Percentiles rank a stretch among this genome's conserved stretches.
These are phyloP conservation scores for Mobula birostris DNA, from an alignment of 2,113 vertebrate species.

Conservation along the genomic window DNA sequence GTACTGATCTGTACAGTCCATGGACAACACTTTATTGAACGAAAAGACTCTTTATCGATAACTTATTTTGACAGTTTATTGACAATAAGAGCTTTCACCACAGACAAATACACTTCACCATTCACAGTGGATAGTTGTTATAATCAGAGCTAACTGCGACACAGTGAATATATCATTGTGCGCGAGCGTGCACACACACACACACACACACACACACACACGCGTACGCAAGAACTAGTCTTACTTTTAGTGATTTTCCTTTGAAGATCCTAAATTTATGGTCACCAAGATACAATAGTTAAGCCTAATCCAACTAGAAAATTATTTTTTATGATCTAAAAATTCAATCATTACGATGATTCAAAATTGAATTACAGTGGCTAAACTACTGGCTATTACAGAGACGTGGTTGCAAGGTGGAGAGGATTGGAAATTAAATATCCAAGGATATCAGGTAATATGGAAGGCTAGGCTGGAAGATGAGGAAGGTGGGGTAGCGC, in stretches of 20 bases:
- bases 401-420: too few relatives aligned
- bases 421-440: too few relatives aligned
- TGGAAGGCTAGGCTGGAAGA: too few relatives aligned
- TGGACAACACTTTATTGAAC: background rate
- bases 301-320: background rate
- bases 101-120: background rate
- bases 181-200: background rate
- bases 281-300: background rate
- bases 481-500: too few relatives aligned
- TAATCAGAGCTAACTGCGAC: background rate
- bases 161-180: background rate
- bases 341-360: too few relatives aligned
- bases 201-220: background rate
- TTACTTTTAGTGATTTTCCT: background rate
- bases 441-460: too few relatives aligned
- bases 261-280: background rate
- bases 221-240: too few relatives aligned
- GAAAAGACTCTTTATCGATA: background rate
- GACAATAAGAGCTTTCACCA: background rate
- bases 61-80: background rate
- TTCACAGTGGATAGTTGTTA: background rate
- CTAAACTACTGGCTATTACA: background rate
- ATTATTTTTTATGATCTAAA: background rate
- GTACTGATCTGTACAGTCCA: background rate
- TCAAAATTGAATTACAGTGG: background rate